Evolutionary conservation across 2,888 invertebrate genomes (phyloP).

Genomic region (Anticlea derivata): DNA sequence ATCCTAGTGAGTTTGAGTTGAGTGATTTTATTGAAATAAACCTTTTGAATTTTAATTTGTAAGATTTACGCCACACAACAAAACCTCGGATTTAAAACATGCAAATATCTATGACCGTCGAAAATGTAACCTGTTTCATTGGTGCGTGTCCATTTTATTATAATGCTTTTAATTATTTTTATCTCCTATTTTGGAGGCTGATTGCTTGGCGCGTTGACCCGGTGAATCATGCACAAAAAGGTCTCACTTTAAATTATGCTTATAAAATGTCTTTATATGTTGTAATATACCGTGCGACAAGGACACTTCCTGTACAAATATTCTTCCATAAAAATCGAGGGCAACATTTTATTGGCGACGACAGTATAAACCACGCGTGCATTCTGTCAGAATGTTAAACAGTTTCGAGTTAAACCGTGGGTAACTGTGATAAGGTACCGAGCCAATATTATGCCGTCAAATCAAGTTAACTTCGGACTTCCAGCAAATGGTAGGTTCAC

Average conservation of each 20-base stretch:
- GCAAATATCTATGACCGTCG: slow-evolving; percentile 64
- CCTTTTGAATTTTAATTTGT: too few relatives aligned
- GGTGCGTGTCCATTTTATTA: slow-evolving; percentile 72
- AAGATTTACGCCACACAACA: slow-evolving; percentile 40
- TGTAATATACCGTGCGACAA: slow-evolving; percentile 62
- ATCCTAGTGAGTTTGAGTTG: too few relatives aligned
- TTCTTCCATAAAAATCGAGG: slow-evolving; percentile 71
- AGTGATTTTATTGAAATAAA: too few relatives aligned
- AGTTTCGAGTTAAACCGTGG: slow-evolving; percentile 67
- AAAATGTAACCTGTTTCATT: slow-evolving; percentile 59
- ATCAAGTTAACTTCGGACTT: slow-evolving; percentile 27
- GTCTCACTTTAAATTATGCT: slow-evolving; percentile 32
- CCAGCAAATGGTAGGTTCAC: slow-evolving; percentile 19
- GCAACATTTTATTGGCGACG: slow-evolving; percentile 74
- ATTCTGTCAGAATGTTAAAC: slow-evolving; percentile 78
- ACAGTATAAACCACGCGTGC: slow-evolving; percentile 54
- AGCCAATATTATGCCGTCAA: slow-evolving; percentile 42
- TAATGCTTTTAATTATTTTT: slow-evolving; percentile 77
- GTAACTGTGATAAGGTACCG: slow-evolving; percentile 55
- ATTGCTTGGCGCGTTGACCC: slow-evolving; percentile 65
- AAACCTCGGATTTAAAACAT: slow-evolving; percentile 75
- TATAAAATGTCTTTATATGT: slow-evolving; percentile 38
- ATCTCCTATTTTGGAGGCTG: slow-evolving; percentile 71
- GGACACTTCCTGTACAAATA: slow-evolving; percentile 64
- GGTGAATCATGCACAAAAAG: slow-evolving; percentile 50